A percentile compares a stretch with the other conserved stretches of the same genome.
Evolutionary conservation across 1,140 invertebrate genomes (phyloP).

Genomic region (Drosophila repletoides): DNA sequence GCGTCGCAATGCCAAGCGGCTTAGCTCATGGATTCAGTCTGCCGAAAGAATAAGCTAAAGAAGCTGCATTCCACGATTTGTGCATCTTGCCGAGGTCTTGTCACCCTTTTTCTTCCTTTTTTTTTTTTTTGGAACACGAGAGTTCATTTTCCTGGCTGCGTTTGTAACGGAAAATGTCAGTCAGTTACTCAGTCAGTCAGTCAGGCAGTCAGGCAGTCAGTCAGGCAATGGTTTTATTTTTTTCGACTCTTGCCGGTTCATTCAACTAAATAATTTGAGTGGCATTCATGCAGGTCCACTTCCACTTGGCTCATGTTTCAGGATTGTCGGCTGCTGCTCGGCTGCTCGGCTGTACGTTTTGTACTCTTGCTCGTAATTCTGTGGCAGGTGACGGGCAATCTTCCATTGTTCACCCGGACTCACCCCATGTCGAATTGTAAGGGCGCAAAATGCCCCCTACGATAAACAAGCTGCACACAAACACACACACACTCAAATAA

Average conservation of each 20-base stretch:
- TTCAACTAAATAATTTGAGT: conserved; percentile 82
- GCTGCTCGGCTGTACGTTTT: conserved; percentile 56
- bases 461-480: conserved; percentile 65
- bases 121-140: background rate
- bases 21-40: conserved; percentile 27
- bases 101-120: too few species aligned
- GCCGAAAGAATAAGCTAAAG: background rate
- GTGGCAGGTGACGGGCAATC: conserved; percentile 82
- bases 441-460: conserved; percentile 78
- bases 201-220: conserved; percentile 42
- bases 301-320: conserved; percentile 73
- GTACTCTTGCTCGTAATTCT: conserved; percentile 68
- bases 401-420: conserved; percentile 76
- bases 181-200: conserved; percentile 20
- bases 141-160: background rate
- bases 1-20: conserved; percentile 34
- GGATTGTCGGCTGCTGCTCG: conserved; percentile 35
- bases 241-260: conserved; percentile 80
- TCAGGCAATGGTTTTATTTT: conserved; percentile 15
- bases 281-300: conserved; percentile 79
- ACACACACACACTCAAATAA: conserved; percentile 28
- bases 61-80: conserved; percentile 9
- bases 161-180: conserved; percentile 72
- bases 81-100: conserved; percentile 43
- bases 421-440: conserved; percentile 81